These are phyloP conservation scores for Xiphophorus birchmanni DNA, from an alignment of 2,797 vertebrate genomes.

Conservation along the genomic window DNA sequence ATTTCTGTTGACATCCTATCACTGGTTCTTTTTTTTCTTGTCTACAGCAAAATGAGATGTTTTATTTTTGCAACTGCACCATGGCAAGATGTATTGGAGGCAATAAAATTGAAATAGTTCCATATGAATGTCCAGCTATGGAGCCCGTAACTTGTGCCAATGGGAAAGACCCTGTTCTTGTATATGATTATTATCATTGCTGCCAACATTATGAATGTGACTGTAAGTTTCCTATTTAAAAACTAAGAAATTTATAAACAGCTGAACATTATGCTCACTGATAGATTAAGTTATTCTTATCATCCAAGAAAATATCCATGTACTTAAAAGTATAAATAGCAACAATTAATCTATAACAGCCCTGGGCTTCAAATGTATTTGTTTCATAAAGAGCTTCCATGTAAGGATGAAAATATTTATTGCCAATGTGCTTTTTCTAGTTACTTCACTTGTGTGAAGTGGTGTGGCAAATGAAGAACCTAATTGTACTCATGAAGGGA, in stretches of 20 bases:
- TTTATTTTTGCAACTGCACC: constrained; percentile 77
- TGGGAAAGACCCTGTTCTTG: constrained; percentile 80
- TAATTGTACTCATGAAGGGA: no score
- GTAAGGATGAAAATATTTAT: no score
- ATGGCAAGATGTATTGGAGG: constrained; percentile 80
- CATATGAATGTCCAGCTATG: constrained; percentile 79
- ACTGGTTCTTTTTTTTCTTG: not conserved
- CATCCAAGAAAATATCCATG: no score
- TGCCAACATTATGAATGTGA: constrained; percentile 89
- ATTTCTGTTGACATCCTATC: no score
- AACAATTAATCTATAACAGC: no score
- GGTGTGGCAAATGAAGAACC: no score
- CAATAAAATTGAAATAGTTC: constrained; percentile 77
- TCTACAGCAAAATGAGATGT: constrained; percentile 77
- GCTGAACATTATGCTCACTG: no score
- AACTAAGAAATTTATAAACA: no score
- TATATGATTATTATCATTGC: constrained; percentile 81
- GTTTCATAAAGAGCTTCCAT: not conserved
- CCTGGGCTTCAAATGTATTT: no score
- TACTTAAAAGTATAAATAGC: no score
- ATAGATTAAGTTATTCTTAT: not conserved
- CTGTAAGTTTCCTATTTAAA: constrained; percentile 81
- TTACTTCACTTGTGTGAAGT: no score
- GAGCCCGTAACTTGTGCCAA: constrained; percentile 85
- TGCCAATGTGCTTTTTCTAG: no score